A percentile compares a stretch with the other conserved stretches of the same genome.
Conservation (phyloP, 2,888 invertebrate genomes). For the Cosmorhoe ocellata region DNA sequence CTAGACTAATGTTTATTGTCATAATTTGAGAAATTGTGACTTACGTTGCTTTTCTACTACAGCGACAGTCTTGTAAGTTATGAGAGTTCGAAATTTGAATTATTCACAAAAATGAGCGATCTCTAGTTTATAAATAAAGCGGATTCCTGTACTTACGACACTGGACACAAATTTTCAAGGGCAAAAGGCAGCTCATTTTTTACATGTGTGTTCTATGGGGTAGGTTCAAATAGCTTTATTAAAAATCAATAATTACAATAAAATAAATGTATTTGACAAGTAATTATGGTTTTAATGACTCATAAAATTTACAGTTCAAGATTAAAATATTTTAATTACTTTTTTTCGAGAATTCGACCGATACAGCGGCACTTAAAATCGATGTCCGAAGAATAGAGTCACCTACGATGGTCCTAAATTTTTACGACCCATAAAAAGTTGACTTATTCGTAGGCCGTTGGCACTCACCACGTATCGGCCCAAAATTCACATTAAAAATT, state of each 20-base stretch:
- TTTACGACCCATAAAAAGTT: conserved; percentile 77
- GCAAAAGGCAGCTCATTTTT: neutral
- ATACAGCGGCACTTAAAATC: conserved; percentile 53
- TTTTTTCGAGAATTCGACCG: conserved; percentile 42
- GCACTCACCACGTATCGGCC: conserved; percentile 56
- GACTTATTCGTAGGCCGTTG: conserved; percentile 65
- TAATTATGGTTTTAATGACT: conserved; percentile 45
- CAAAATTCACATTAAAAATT: conserved; percentile 63
- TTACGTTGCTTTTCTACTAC: too few species aligned
- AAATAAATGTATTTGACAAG: conserved; percentile 45
- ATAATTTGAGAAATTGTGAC: too few species aligned
- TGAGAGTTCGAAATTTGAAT: too few species aligned
- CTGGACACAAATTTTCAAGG: neutral
- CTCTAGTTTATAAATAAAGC: too few species aligned
- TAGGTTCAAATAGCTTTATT: conserved; percentile 18
- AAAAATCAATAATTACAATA: conserved; percentile 31
- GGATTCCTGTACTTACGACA: neutral
- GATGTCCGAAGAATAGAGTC: conserved; percentile 59
- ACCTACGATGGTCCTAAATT: conserved; percentile 66
- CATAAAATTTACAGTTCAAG: conserved; percentile 49
- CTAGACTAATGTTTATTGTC: neutral
- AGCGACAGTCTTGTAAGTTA: too few species aligned
- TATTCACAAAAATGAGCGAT: too few species aligned
- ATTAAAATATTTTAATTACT: conserved; percentile 57
- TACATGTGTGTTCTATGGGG: neutral